These are phyloP conservation scores for Drymodes brunneopygia DNA, from an alignment of 2,113 vertebrate genomes.

Conservation along the genomic window DNA sequence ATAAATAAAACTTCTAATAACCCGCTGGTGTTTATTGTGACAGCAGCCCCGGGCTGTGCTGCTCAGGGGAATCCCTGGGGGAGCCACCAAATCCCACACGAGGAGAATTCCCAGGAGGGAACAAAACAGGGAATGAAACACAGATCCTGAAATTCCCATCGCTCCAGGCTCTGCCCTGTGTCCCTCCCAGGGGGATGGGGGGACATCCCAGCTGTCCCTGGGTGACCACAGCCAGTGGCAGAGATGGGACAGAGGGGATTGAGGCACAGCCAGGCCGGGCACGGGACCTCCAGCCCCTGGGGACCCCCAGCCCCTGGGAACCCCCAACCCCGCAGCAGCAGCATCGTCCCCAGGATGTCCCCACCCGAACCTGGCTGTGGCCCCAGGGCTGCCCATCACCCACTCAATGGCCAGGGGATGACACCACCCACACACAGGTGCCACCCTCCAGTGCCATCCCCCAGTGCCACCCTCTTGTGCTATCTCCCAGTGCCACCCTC, in stretches of 20 bases:
- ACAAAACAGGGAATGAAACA: not conserved
- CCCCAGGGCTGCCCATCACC: not conserved
- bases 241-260: accelerated
- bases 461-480: too few relatives aligned
- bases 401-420: not conserved
- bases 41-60: not conserved
- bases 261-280: not conserved
- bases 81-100: accelerated
- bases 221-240: accelerated
- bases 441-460: not conserved
- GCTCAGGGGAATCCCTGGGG: not conserved
- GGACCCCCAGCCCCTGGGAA: not conserved
- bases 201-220: not conserved
- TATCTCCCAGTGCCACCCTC: too few relatives aligned
- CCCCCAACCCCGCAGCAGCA: accelerated
- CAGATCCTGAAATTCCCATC: not conserved
- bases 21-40: not conserved
- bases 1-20: not conserved
- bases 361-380: not conserved
- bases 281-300: not conserved
- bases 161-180: accelerated
- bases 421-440: accelerated
- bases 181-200: not conserved
- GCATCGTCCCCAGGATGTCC: accelerated
- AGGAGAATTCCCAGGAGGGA: not conserved